Evolutionary conservation across 2,113 vertebrate species (phyloP), one percentile per base, ranked within the genome.

Genomic region (Orcinus orca): DNA sequence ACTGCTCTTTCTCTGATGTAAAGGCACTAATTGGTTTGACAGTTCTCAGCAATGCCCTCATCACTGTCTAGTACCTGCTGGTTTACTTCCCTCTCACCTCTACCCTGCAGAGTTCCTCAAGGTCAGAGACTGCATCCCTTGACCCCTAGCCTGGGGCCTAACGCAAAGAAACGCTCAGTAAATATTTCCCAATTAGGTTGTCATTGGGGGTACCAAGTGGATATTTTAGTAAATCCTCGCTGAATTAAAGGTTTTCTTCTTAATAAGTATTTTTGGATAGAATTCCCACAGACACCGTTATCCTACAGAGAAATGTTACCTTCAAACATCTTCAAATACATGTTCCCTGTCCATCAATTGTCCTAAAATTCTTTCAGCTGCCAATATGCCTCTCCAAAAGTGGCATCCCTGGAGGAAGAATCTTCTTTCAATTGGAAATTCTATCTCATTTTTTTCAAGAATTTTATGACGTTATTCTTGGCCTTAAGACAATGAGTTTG

Each of bases 271-370:
- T 88, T 94, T 86, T 47, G 25, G 41, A 41, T 67, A 55, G 25
- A 93, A 62, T 88, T 58, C 14, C 62, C 53, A 90, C 8, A 94
- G 13, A 92, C 26, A 65, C 53, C 50, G 38, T 95, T 95, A 95
- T 36, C 73, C 31, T 31, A 85, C 6, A 88, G 62, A 70, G 50
- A 74, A 65, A 65, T 44, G 31, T 95, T 92, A 95, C 63, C 68
- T 83, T 96, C 47, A 55, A 87, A 84, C 62, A 87, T 63, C 47
- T 55, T 97, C 67, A 88, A 90, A 94, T 79, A 85, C 93, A 93
- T 58, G n/a, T 76, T 86, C 33, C 36, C 44, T 90, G 3, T 80
- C 36, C n/a, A 88, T 68, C n/a, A 53, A 80, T 3, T 86, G 68
- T 84, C 79, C 53, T 97, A 93, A 96, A 92, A 87, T 63, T 81